Percentiles rank a stretch among this genome's conserved stretches.
These are phyloP conservation scores for Scaptomyza polygonia DNA, from an alignment of 2,888 invertebrate genomes.

Conservation along the genomic window DNA sequence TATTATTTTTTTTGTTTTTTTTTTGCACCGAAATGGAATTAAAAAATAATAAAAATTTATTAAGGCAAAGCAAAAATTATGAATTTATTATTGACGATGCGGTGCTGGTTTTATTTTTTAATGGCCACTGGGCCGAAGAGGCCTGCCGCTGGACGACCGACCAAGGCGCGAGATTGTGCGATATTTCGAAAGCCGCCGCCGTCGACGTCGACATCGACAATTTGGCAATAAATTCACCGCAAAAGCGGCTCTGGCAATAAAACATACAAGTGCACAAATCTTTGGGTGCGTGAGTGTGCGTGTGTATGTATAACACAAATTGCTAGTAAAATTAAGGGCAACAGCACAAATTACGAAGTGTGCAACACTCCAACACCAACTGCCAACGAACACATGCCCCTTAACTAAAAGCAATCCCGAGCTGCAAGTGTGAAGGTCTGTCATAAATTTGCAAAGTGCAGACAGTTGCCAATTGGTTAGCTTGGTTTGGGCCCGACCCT, in stretches of 20 bases:
- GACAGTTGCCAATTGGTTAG: slow-evolving; percentile 63
- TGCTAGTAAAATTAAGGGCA: slow-evolving; percentile 46
- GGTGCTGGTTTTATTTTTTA: slow-evolving; percentile 49
- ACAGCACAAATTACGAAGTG: slow-evolving; percentile 19
- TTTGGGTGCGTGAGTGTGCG: slow-evolving; percentile 6
- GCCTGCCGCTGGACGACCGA: slow-evolving; percentile 1
- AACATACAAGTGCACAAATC: slow-evolving; percentile 65
- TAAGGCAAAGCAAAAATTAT: slow-evolving; percentile 76
- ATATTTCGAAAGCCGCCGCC: slow-evolving; percentile 72
- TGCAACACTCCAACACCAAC: not conserved
- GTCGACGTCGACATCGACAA: slow-evolving; percentile 60
- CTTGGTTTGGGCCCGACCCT: slow-evolving; percentile 33
- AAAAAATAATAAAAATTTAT: slow-evolving; percentile 78
- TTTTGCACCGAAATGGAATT: slow-evolving; percentile 63
- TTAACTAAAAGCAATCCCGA: slow-evolving; percentile 15
- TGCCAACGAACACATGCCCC: not conserved
- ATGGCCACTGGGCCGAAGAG: slow-evolving; percentile 42
- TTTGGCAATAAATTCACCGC: slow-evolving; percentile 75
- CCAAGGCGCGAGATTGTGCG: slow-evolving; percentile 50
- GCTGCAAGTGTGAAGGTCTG: slow-evolving; percentile 62
- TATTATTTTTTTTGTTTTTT: slow-evolving; percentile 17
- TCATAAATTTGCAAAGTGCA: slow-evolving; percentile 73
- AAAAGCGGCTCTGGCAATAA: slow-evolving; percentile 73
- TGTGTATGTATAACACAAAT: slow-evolving; percentile 44
- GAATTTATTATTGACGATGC: slow-evolving; percentile 68